Evolutionary conservation across 2,113 vertebrate genomes (phyloP).

Genomic region (Hypocryptadius cinnamomeus): DNA sequence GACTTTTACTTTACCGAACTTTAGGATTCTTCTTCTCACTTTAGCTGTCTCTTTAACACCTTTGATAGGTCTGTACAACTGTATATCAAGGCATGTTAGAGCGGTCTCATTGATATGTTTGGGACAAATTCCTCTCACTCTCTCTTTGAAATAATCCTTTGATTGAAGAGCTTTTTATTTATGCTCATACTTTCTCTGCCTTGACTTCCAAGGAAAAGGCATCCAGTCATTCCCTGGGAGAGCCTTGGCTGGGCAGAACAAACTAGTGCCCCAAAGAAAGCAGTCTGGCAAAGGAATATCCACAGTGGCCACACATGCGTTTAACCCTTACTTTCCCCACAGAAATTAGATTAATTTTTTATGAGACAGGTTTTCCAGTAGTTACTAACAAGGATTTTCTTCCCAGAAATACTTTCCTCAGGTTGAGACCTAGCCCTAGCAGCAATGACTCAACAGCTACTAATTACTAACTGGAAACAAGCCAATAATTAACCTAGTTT

Average conservation of each 20-base stretch:
- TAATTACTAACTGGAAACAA: background rate
- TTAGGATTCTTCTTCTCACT: background rate
- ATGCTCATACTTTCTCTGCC: background rate
- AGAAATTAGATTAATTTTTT: background rate
- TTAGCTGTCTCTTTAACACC: conserved; percentile 15
- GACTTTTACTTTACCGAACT: conserved; percentile 10
- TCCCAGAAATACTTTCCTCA: background rate
- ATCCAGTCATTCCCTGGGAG: background rate
- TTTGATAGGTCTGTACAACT: background rate
- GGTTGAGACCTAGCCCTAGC: background rate
- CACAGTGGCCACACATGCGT: background rate
- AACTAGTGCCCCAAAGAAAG: background rate
- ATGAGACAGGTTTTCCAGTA: background rate
- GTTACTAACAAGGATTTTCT: background rate
- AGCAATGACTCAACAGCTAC: background rate
- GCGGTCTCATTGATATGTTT: conserved; percentile 13
- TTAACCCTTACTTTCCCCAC: background rate
- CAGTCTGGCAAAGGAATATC: background rate
- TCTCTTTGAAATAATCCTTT: background rate
- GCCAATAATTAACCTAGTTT: background rate
- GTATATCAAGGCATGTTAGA: background rate
- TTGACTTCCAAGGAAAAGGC: background rate
- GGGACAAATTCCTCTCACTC: background rate
- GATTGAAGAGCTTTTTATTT: background rate
- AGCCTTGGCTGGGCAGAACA: background rate